Base-by-base conservation (phyloP, 1,140 invertebrate species). In the Wiebesia pumilae region DNA sequence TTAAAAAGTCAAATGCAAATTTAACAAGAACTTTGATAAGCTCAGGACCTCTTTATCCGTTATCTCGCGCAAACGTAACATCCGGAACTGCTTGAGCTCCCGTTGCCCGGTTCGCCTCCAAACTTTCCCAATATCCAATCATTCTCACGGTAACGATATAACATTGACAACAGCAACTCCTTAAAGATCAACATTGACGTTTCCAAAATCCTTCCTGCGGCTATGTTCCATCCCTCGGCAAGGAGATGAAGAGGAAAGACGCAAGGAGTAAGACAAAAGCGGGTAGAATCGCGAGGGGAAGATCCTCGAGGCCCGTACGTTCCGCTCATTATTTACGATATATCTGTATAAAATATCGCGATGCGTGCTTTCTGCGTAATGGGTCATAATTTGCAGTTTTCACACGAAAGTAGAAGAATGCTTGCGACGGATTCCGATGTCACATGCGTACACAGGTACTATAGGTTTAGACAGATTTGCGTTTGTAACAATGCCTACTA, bases 1-100 rank as follows among this genome's bases (percentile, higher is more conserved):
- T 21, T 7, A 67, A 81, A 65, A 65, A 81, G 58, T 81, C 79
- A 81, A 81, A 65, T 38, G 40, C 27, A 40, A 81, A 65, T 43
- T 30, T 33, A 7, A 9, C 10, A 79, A 54, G 77, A 54, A 54
- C 24, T 79, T 43, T n/a, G 27, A 9, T 12, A 33, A 77, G 51
- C 12, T 47, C 40, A 12, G 24, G n/a, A 10, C 40, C 12, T 77
- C 43, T 10, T 47, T 47, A n/a, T n/a, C 38, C 43, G 73, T 47
- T 47, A 43, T 77, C 27, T n/a, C 16, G 21, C 43, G 9, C 27
- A 43, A 75, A 47, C 38, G 40, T 43, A 75, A 75, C 71, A 40
- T 75, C 71, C 27, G 0, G 9, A 30, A 35, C 3, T 21, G 7
- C 54, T 62, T 27, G 14, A 24, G 4, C 71, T n/a, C 43, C 47